Conservation (phyloP, 2,888 invertebrate genomes). For the Caenorhabditis macrosperma region DNA sequence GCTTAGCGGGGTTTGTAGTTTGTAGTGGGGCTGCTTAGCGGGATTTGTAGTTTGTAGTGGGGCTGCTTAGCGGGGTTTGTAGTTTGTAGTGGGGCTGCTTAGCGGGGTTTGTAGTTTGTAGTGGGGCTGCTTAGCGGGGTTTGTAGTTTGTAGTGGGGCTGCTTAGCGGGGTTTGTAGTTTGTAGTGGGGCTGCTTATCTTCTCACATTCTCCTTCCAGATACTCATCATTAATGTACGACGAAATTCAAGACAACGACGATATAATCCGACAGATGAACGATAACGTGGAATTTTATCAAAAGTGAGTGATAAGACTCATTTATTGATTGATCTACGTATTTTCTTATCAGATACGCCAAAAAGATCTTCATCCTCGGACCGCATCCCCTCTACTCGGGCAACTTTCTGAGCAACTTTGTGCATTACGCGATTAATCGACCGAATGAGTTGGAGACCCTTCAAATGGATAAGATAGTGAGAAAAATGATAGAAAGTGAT, state of each 20-base stretch:
- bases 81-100: neutral
- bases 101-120: neutral
- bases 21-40: neutral
- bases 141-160: too few species aligned
- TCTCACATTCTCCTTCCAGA: neutral
- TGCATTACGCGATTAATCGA: neutral
- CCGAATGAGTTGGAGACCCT: neutral
- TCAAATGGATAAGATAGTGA: neutral
- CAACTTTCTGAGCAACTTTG: neutral
- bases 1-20: neutral
- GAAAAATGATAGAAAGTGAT: neutral
- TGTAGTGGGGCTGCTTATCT: too few species aligned
- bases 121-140: neutral
- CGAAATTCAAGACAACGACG: constrained; percentile 6
- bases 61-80: neutral
- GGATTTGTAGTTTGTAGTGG: neutral
- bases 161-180: too few species aligned
- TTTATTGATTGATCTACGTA: neutral
- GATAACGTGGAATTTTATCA: constrained; percentile 15
- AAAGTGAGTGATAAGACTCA: neutral
- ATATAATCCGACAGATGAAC: neutral
- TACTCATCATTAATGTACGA: neutral
- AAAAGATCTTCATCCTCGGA: neutral
- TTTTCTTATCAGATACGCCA: constrained; percentile 4
- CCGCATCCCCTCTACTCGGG: neutral